phyloP scores from a whole-genome alignment of 2,113 vertebrate genomes.

The Erinaceus europaeus region DNA sequence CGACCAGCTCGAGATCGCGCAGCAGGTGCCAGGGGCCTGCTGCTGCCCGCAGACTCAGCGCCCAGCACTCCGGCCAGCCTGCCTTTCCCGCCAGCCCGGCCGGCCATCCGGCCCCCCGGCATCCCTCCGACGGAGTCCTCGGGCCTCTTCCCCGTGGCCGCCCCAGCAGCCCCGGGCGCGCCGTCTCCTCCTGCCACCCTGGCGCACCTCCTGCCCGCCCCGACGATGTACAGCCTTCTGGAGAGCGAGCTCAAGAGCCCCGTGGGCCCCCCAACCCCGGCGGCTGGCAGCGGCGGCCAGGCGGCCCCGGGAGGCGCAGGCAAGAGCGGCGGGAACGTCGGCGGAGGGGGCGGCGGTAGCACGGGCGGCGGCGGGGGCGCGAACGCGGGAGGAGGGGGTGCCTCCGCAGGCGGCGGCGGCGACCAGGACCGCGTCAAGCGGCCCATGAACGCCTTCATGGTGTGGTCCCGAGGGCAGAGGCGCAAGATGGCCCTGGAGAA shows the following conservation, averaged over 20 bases:
- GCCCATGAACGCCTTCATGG: slow-evolving; percentile 99
- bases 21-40: slow-evolving; percentile 35
- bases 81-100: background rate
- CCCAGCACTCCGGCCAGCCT: background rate
- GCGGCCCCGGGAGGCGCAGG: slow-evolving; percentile 74
- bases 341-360: slow-evolving; percentile 72
- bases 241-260: slow-evolving; percentile 94
- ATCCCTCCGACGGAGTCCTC: slow-evolving; percentile 12
- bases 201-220: slow-evolving; percentile 82
- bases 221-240: slow-evolving; percentile 96
- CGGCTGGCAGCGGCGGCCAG: slow-evolving; percentile 81
- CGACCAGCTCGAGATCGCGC: slow-evolving; percentile 5
- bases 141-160: slow-evolving; percentile 57
- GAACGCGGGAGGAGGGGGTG: slow-evolving; percentile 47
- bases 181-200: slow-evolving; percentile 78
- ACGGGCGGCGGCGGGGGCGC: slow-evolving; percentile 71
- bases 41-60: slow-evolving; percentile 3
- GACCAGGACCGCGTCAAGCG: slow-evolving; percentile 97
- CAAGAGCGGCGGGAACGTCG: slow-evolving; percentile 66
- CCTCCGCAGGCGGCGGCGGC: slow-evolving; percentile 68
- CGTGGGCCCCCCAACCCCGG: slow-evolving; percentile 57
- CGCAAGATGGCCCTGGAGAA: slow-evolving; percentile 99
- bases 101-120: slow-evolving; percentile 51
- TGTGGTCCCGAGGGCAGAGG: slow-evolving; percentile 96
- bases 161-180: slow-evolving; percentile 60